Base-by-base conservation (phyloP, 2,888 invertebrate species). In the Cinara cedri region DNA sequence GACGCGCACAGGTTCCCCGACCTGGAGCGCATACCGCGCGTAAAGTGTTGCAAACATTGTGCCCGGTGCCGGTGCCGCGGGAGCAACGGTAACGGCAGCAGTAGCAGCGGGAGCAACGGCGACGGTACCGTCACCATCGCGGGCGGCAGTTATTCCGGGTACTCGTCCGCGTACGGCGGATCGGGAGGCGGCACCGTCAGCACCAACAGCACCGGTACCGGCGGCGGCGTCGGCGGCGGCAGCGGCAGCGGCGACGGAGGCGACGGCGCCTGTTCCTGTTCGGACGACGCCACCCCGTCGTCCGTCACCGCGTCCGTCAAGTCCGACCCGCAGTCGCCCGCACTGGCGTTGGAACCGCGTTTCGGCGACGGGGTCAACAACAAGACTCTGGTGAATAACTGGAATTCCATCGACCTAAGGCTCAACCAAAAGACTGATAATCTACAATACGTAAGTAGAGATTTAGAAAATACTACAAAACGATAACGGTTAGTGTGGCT, bases 361-460 rank as follows among this genome's bases (percentile, higher is more conserved):
- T 75, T 65, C 42, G 51, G 51, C 54, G 21, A 54, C 14, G 74
- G 49, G 13, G 11, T 42, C 51, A 21, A 8, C 66, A 26, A 1
- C 46, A 55, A 42, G 49, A 16, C 63, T 42, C 66, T 54, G 46
- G 14, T 26, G 13, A 24, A 60, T 60, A 21, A 34, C 49, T 68
- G 68, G 60, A 60, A 57, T 19, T 13, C 57, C 42, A 21, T 70
- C 57, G 78, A 78, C 42, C 60, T 70, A 60, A 70, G 51, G 60
- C 70, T 78, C 78, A 78, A 70, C 49, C 70, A 70, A 70, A 78
- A 78, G 78, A 78, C 78, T 78, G 78, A 78, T 68, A 70, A 70
- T 49, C 78, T 78, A 70, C 78, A 68, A 13, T 70, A 78, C 60
- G 78, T 78, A 21, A 78, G 78, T 78, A 44, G 51, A 6, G n/a